Evolutionary conservation across 92 coral and sea anemone genomes (phyloP).

Genomic region (Montipora capitata): DNA sequence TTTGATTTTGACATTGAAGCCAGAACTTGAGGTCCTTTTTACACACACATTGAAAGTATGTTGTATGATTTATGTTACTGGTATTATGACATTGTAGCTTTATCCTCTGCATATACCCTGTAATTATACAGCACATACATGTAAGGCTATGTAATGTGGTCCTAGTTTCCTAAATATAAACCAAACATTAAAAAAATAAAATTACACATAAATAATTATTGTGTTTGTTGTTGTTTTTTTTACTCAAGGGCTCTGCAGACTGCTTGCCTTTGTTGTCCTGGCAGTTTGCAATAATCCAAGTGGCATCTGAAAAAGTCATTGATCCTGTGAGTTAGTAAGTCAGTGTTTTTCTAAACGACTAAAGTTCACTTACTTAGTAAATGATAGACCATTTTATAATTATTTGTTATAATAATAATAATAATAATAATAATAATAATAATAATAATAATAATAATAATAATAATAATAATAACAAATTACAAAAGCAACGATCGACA

Average conservation of each 20-base stretch:
- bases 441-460: no score
- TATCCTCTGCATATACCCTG: no score
- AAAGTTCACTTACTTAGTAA: no score
- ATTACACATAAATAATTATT: background rate
- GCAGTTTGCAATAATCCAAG: constrained; percentile 98
- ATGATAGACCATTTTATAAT: no score
- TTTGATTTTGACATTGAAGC: constrained; percentile 88
- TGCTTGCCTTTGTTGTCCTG: constrained; percentile 93
- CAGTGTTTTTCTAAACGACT: no score
- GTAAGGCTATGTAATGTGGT: background rate
- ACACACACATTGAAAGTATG: constrained; percentile 87
- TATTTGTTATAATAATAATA: no score
- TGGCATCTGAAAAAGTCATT: constrained; percentile 80
- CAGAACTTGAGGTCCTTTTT: constrained; percentile 90
- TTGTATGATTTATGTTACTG: no score
- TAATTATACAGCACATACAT: background rate
- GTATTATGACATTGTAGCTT: no score
- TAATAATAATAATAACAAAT: no score
- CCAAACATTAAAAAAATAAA: background rate
- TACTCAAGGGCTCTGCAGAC: constrained; percentile 82
- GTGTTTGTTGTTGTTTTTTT: background rate
- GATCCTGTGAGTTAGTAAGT: constrained; percentile 84
- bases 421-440: no score
- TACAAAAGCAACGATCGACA: no score
- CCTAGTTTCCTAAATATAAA: background rate